These are phyloP conservation scores for Hyperoplus lanceolatus DNA, from an alignment of 2,797 vertebrate genomes.

Conservation along the genomic window DNA sequence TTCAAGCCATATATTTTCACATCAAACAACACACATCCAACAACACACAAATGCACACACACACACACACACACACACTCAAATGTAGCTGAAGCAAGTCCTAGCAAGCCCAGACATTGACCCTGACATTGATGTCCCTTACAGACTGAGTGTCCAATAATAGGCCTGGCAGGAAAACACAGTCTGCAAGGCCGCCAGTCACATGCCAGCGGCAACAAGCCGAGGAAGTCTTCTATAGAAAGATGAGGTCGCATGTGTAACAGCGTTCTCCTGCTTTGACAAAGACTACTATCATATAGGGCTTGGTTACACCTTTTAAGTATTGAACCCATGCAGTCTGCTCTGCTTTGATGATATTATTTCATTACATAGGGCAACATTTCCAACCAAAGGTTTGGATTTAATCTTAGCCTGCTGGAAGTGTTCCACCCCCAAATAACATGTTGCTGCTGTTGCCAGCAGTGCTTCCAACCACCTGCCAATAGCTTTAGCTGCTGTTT, in stretches of 20 bases:
- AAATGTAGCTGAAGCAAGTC: conserved; percentile 51
- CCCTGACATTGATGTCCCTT: conserved; percentile 54
- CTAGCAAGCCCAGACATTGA: conserved; percentile 68
- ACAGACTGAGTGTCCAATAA: conserved; percentile 68
- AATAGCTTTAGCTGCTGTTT: conserved; percentile 66
- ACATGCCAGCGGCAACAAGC: conserved; percentile 61
- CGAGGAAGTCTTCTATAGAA: conserved; percentile 70
- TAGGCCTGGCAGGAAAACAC: conserved; percentile 68
- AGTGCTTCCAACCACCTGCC: conserved; percentile 76
- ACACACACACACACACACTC: conserved; percentile 8
- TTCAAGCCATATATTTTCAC: conserved; percentile 1
- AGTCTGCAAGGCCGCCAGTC: conserved; percentile 60
- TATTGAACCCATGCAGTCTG: conserved; percentile 26
- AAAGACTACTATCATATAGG: conserved; percentile 34
- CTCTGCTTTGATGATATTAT: conserved; percentile 59
- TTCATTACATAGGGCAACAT: conserved; percentile 58
- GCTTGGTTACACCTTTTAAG: conserved; percentile 58
- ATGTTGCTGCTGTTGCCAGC: conserved; percentile 69
- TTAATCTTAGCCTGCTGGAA: conserved; percentile 70
- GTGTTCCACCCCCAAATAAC: conserved; percentile 65
- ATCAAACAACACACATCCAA: background rate
- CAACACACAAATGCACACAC: background rate
- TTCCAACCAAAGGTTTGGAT: conserved; percentile 66
- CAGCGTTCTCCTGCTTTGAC: conserved; percentile 23
- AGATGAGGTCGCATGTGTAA: conserved; percentile 38